Base-by-base conservation (phyloP, 1,140 invertebrate genomes). In the Chymomyza costata region DNA sequence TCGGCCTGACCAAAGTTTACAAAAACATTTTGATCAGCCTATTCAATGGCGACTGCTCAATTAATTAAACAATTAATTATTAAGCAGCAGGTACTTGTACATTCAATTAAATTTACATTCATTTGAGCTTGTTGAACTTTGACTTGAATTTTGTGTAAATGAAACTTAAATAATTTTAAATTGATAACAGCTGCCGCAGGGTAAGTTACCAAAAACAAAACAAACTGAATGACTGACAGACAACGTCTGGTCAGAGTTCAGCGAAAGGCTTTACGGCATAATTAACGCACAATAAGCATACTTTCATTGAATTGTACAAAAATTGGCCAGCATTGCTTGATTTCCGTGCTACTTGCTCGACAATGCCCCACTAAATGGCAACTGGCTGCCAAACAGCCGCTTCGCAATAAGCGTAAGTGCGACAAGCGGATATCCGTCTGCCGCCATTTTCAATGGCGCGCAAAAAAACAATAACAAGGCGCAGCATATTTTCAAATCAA, bases 351-450 rank as follows among this genome's bases (percentile, higher is more conserved):
- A 16, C 13, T 7, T 32, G 37, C 44, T 51, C 51, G n/a, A n/a
- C 62, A 67, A 59, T 45, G 45, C 59, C 41, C 61, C 51, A 74
- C 76, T 76, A 70, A 59, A 39, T 30, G 66, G 57, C 39, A 62
- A 53, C 41, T 37, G 38, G 18, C 47, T 49, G 38, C 47, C 47
- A 50, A 14, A 49, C 19, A 32, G 32, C 43, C 44, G 43, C 30
- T 52, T 35, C 31, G 41, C 40, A 56, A 40, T 30, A 54, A 28
- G 59, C 51, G 63, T 60, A 80, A 78, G 63, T 71, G 71, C 63
- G 66, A 80, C 66, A 71, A 66, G 28, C 58, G 71, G 73, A 78
- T 67, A 60, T 78, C 71, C 73, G 66, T 46, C 58, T 45, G 51
- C 45, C 45, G 52, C n/a, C n/a, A n/a, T 70, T 3, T 8, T 78